Conservation (phyloP, 2,113 vertebrate species). For the Craseonycteris thonglongyai region DNA sequence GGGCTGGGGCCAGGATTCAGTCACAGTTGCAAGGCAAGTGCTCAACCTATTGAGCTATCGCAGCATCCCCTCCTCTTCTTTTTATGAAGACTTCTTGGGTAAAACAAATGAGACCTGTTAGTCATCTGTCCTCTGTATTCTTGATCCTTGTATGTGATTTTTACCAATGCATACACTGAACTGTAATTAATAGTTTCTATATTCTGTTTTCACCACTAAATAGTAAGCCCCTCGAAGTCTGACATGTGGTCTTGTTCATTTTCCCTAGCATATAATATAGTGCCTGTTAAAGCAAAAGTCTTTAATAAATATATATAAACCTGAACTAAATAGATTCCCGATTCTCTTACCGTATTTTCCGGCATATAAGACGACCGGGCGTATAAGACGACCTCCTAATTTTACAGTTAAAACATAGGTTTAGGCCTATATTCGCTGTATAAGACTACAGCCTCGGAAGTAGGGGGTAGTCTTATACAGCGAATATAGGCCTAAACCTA, state of each 20-base stretch:
- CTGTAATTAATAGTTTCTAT: not conserved
- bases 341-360: constrained; percentile 1
- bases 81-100: not conserved
- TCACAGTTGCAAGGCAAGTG: no score
- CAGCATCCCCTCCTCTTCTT: no score
- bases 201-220: not conserved
- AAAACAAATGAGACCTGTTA: not conserved
- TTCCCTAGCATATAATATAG: not conserved
- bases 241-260: not conserved
- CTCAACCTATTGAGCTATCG: no score
- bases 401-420: no score
- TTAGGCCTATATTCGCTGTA: no score
- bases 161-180: not conserved
- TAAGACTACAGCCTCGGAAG: no score
- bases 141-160: not conserved
- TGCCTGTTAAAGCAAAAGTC: not conserved
- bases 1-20: no score
- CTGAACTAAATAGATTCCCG: not conserved
- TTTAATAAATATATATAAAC: not conserved
- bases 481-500: no score
- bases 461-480: no score
- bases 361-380: no score
- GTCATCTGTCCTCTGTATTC: not conserved
- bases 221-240: not conserved
- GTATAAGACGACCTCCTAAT: no score